phyloP scores from a whole-genome alignment of 1,140 invertebrate species.

The Choristoneura fumiferana region DNA sequence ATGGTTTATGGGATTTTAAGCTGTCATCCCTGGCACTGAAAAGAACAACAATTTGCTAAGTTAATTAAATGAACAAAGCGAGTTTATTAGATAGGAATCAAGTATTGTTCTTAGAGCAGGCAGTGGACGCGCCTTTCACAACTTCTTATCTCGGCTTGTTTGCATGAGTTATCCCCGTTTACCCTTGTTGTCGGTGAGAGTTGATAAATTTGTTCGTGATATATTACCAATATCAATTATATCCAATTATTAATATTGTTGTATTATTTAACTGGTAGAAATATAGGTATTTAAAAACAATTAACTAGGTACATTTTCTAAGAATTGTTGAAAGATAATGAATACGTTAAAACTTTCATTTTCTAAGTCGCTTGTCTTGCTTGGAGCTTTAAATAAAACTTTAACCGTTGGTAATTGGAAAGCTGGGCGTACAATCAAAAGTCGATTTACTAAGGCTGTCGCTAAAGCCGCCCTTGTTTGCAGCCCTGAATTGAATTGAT shows the following conservation, averaged over 20 bases:
- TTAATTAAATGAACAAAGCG: conserved; percentile 55
- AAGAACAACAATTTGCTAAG: conserved; percentile 44
- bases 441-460: neutral
- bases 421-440: conserved; percentile 9
- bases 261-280: no score
- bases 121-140: conserved; percentile 5
- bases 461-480: neutral
- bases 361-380: no score
- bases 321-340: no score
- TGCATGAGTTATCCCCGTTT: conserved; percentile 17
- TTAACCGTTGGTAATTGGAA: neutral
- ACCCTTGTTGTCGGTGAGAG: neutral
- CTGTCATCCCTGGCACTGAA: conserved; percentile 19
- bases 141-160: conserved; percentile 14
- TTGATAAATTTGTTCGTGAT: conserved; percentile 3
- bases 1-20: conserved; percentile 22
- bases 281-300: no score
- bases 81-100: conserved; percentile 41
- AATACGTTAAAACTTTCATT: no score
- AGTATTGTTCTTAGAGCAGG: conserved; percentile 37
- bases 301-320: no score
- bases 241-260: no score
- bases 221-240: conserved; percentile 8
- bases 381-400: no score
- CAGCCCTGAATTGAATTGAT: conserved; percentile 6